These are phyloP conservation scores for Brachionus paranguensis DNA, from an alignment of 1,140 invertebrate species.

Conservation along the genomic window DNA sequence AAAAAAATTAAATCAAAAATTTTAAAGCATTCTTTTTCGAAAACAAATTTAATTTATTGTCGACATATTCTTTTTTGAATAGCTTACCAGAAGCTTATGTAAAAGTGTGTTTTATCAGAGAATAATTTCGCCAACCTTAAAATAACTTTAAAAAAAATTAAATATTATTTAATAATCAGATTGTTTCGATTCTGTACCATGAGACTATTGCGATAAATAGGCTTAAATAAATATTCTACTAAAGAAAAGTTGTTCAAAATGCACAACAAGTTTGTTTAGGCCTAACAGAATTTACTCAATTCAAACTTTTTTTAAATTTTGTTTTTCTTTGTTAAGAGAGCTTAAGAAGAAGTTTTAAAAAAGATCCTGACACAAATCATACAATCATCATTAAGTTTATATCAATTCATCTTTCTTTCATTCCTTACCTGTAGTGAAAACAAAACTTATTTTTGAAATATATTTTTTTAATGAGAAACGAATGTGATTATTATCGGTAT, in stretches of 20 bases:
- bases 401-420: slow-evolving; percentile 19
- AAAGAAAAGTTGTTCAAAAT: background rate
- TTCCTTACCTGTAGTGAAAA: slow-evolving; percentile 22
- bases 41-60: slow-evolving; percentile 9
- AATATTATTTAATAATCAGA: slow-evolving; percentile 7
- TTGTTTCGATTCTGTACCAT: background rate
- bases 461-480: slow-evolving; percentile 2
- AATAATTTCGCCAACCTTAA: background rate
- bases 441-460: slow-evolving; percentile 25
- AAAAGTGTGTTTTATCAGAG: background rate
- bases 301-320: background rate
- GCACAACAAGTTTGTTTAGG: slow-evolving; percentile 2
- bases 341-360: background rate
- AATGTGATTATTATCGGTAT: slow-evolving; percentile 33
- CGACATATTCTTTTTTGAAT: background rate
- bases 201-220: background rate
- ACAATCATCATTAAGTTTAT: background rate
- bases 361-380: background rate
- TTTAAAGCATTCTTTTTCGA: background rate
- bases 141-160: background rate
- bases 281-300: background rate
- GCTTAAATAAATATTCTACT: background rate
- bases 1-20: slow-evolving; percentile 7
- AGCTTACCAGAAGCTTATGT: background rate
- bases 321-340: background rate